Evolutionary conservation across 2,113 vertebrate species (phyloP).

Genomic region (Anhinga rufa): DNA sequence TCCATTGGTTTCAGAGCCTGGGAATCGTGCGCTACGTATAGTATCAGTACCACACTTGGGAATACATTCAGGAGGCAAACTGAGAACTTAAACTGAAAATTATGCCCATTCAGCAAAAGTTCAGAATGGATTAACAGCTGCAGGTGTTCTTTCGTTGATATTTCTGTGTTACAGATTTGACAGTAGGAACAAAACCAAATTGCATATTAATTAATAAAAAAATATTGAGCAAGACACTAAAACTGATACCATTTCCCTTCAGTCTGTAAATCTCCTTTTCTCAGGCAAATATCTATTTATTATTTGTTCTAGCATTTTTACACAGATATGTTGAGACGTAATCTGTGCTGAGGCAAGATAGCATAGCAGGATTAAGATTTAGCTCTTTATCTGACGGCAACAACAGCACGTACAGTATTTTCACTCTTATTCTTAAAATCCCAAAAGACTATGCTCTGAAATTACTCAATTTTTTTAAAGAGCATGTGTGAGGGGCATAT

Average conservation of each 20-base stretch:
- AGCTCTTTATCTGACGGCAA: not conserved
- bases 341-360: not conserved
- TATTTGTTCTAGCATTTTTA: not conserved
- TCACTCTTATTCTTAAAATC: not conserved
- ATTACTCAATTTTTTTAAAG: not conserved
- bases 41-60: not conserved
- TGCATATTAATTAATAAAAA: not conserved
- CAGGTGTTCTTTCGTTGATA: not conserved
- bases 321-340: not conserved
- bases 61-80: not conserved
- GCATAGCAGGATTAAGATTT: not conserved
- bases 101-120: not conserved
- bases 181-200: not conserved
- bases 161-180: not conserved
- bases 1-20: not conserved
- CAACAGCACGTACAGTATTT: not conserved
- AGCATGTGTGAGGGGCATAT: not conserved
- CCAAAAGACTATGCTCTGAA: not conserved
- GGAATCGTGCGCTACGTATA: fast-evolving
- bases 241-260: not conserved
- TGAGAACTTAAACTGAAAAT: not conserved
- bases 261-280: not conserved
- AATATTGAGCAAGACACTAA: not conserved
- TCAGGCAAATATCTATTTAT: not conserved
- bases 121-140: not conserved